These are phyloP conservation scores for Cephalopholis sonnerati DNA, from an alignment of 2,113 vertebrate species.

Conservation along the genomic window DNA sequence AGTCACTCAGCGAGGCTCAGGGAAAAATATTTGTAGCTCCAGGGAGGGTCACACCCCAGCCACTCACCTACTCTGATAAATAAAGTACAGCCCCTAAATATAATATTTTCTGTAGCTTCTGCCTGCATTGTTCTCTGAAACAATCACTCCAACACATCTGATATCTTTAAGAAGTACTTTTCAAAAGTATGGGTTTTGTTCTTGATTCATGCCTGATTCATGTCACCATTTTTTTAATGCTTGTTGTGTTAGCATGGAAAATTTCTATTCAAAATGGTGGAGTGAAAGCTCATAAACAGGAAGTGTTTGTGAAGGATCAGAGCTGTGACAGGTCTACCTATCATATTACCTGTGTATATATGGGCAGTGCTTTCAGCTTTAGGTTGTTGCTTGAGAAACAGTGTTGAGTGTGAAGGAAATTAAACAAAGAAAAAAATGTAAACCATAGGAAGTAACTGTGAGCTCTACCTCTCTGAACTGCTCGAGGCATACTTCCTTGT, in stretches of 20 bases:
- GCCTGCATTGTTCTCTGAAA: neutral
- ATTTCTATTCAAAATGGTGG: neutral
- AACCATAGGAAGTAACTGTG: conserved; percentile 4
- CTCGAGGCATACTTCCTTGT: conserved; percentile 17
- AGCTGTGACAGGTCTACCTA: neutral
- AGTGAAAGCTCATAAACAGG: conserved; percentile 6
- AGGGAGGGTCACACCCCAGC: too few species aligned
- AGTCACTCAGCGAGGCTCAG: too few species aligned
- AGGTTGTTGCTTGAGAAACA: neutral
- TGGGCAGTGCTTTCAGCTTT: neutral
- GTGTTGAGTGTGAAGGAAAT: neutral
- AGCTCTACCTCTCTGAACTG: neutral
- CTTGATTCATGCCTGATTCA: neutral
- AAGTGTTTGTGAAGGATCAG: conserved; percentile 2
- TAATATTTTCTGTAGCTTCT: neutral
- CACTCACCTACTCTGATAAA: too few species aligned
- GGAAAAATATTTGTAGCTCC: too few species aligned
- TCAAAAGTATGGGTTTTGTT: neutral
- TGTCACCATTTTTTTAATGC: neutral
- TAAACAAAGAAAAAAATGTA: neutral
- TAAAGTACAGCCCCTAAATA: too few species aligned
- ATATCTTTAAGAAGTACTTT: neutral
- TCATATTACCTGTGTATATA: neutral
- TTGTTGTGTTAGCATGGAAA: neutral
- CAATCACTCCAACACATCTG: neutral